Evolutionary conservation across 2,113 vertebrate genomes (phyloP).

Genomic region (Gymnogyps californianus): DNA sequence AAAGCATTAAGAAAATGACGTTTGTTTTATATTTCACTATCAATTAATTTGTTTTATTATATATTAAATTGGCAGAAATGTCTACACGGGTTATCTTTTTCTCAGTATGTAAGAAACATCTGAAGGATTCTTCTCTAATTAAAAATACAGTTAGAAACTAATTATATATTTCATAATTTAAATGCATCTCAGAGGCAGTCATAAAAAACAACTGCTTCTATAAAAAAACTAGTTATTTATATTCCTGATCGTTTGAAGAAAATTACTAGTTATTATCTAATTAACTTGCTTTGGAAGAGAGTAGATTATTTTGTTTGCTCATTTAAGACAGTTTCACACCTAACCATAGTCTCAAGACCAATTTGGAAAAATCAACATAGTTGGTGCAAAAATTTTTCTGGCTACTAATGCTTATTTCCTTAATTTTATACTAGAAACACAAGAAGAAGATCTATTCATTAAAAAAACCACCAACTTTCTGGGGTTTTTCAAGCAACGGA

Average conservation of each 20-base stretch:
- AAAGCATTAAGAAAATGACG: background rate
- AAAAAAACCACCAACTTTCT: background rate
- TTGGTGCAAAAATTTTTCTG: background rate
- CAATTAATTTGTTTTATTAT: background rate
- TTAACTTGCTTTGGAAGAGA: background rate
- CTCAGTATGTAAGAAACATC: background rate
- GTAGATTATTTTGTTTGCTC: background rate
- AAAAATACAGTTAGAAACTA: background rate
- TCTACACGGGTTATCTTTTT: background rate
- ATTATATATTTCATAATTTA: background rate
- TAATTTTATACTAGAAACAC: background rate
- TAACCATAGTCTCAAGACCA: background rate
- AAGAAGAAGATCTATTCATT: background rate
- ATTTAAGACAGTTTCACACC: background rate
- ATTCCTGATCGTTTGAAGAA: background rate
- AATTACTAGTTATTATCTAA: background rate
- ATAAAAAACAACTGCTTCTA: background rate
- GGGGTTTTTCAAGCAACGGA: background rate
- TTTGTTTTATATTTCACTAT: background rate
- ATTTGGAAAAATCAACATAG: background rate
- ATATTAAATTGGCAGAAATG: background rate
- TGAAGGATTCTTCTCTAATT: background rate
- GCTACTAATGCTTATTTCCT: background rate
- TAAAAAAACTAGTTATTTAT: background rate
- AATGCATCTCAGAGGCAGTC: background rate